Conservation (phyloP, 1,140 invertebrate species). For the Leptonema lineaticorne region DNA sequence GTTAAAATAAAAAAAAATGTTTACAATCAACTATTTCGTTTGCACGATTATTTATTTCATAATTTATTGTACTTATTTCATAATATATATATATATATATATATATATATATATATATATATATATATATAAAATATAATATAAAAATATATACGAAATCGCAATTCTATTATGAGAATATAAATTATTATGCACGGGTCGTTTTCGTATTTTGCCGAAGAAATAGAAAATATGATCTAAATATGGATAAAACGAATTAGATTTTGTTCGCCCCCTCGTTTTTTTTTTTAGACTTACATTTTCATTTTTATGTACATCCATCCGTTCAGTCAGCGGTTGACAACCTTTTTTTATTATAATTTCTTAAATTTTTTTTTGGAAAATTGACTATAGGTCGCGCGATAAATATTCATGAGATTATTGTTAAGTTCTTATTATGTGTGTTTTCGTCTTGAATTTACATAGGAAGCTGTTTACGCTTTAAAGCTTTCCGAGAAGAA, state of each 20-base stretch:
- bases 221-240: not conserved
- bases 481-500: not conserved
- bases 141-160: too few relatives aligned
- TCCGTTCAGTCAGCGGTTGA: not conserved
- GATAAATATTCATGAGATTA: slow-evolving; percentile 9
- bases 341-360: not conserved
- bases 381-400: not conserved
- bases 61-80: too few relatives aligned
- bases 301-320: too few relatives aligned
- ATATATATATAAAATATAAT: too few relatives aligned
- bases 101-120: too few relatives aligned
- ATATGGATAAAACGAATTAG: not conserved
- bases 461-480: slow-evolving; percentile 10
- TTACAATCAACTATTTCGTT: too few relatives aligned
- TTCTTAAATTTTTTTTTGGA: too few relatives aligned
- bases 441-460: not conserved
- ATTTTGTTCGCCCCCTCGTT: not conserved
- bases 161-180: too few relatives aligned
- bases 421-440: not conserved
- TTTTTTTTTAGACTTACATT: too few relatives aligned
- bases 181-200: not conserved
- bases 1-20: too few relatives aligned
- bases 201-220: not conserved
- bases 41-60: too few relatives aligned
- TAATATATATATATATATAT: too few relatives aligned